Evolutionary conservation across 2,888 invertebrate genomes (phyloP), one percentile per base, ranked within the genome.

Genomic region (Xylota sylvarum): DNA sequence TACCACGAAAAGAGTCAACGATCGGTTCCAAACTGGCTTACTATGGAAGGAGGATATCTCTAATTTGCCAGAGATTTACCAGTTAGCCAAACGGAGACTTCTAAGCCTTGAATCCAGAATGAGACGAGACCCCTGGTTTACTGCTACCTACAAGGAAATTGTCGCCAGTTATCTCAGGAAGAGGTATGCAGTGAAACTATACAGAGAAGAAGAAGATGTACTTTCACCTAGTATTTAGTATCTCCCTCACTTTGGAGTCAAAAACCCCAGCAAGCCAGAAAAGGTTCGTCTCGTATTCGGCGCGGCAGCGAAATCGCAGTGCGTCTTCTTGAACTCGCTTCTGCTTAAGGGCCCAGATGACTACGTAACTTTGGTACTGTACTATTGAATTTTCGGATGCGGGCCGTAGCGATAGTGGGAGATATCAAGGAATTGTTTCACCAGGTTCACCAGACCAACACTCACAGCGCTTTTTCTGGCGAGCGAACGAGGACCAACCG

Each of bases 331-430:
- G 30, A 55, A 55, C n/a, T 55, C 52, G 4, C n/a, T 55, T n/a
- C 52, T 55, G 30, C 4, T 55, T n/a, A 55, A 30, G 30, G 52
- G 52, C 1, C 52, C 52, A 3, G 52, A 55, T 55, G 52, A 55
- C 32, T 17, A 19, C 17, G 7, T 14, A 19, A 5, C 50, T 6
- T 19, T 23, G 23, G 10, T 19, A 90, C 90, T 1, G 89, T 91
- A 0, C 72, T 92, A 58, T 88, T 91, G 77, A 88, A 90, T 1
- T 92, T 92, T 83, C 76, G 92, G n/a, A 89, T 90, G 52, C 30
- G 23, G 10, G 23, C 60, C 7, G 9, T 62, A 43, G 60, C 60
- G 0, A 27, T 62, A 23, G 27, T 43, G 12, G 27, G 43, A 1
- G 60, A 62, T 12, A 62, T 43, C 19, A 12, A 23, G n/a, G 43